Evolutionary conservation across 1,140 invertebrate genomes (phyloP).

Genomic region (Eufriesea mexicana): DNA sequence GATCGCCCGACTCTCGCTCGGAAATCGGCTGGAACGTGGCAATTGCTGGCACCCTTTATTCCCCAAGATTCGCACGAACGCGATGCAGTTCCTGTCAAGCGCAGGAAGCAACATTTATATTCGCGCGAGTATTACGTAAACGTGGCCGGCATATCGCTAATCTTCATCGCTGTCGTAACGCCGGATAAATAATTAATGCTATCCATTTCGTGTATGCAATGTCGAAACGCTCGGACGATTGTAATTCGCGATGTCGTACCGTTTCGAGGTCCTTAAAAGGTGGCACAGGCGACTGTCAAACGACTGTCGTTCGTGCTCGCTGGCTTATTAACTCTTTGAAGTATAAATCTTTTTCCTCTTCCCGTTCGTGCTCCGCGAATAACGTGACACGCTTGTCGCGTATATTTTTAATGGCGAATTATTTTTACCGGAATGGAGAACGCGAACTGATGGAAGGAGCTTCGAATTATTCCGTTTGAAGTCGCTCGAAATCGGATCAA

Average conservation of each 20-base stretch:
- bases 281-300: background rate
- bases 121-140: conserved; percentile 48
- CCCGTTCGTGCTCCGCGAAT: too few species aligned
- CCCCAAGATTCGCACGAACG: too few species aligned
- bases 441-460: too few species aligned
- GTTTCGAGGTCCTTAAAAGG: background rate
- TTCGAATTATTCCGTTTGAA: too few species aligned
- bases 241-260: background rate
- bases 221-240: background rate
- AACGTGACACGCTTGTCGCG: too few species aligned
- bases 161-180: conserved; percentile 37
- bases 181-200: conserved; percentile 48
- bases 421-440: too few species aligned
- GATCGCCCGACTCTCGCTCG: background rate
- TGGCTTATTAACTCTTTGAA: too few species aligned
- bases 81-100: background rate
- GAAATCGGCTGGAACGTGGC: too few species aligned
- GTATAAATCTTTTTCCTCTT: too few species aligned
- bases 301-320: too few species aligned
- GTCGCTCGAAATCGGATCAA: too few species aligned
- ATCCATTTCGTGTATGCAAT: conserved; percentile 26
- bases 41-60: background rate
- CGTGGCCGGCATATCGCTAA: conserved; percentile 44
- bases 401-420: too few species aligned
- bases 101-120: conserved; percentile 40